A percentile compares a stretch with the other conserved stretches of the same genome.
These are phyloP conservation scores for Prunella himalayana DNA, from an alignment of 2,113 vertebrate species.

Conservation along the genomic window DNA sequence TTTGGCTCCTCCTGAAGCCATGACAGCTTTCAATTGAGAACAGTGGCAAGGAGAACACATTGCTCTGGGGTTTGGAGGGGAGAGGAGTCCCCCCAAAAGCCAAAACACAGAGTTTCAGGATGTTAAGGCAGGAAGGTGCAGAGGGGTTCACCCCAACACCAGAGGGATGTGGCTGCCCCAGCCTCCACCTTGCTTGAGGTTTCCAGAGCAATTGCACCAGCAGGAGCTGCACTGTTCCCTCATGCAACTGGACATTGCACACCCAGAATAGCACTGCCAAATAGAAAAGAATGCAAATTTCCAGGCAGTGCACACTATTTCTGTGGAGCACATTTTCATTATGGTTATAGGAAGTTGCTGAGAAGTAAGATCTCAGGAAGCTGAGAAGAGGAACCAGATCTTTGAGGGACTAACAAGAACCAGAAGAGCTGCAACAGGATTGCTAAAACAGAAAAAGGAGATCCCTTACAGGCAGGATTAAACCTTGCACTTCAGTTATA, in stretches of 20 bases:
- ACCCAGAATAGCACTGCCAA: background rate
- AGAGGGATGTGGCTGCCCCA: background rate
- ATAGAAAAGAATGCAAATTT: background rate
- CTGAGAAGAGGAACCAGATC: constrained; percentile 12
- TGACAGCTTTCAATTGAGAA: background rate
- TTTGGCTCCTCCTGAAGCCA: background rate
- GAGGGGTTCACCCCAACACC: background rate
- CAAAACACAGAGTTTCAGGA: background rate
- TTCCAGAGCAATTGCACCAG: background rate
- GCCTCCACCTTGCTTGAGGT: background rate
- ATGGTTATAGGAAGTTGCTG: background rate
- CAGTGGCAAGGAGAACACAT: background rate
- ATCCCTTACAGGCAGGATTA: background rate
- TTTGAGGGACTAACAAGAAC: background rate
- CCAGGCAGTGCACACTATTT: background rate
- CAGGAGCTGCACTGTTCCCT: background rate
- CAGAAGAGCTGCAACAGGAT: background rate
- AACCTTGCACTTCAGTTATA: background rate
- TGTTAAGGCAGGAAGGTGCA: background rate
- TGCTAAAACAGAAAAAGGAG: background rate
- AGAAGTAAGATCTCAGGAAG: background rate
- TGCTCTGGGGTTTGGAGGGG: background rate
- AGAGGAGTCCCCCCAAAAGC: background rate
- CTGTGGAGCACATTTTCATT: background rate
- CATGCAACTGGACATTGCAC: background rate